Conservation (phyloP, 2,797 vertebrate genomes). For the Masticophis lateralis region DNA sequence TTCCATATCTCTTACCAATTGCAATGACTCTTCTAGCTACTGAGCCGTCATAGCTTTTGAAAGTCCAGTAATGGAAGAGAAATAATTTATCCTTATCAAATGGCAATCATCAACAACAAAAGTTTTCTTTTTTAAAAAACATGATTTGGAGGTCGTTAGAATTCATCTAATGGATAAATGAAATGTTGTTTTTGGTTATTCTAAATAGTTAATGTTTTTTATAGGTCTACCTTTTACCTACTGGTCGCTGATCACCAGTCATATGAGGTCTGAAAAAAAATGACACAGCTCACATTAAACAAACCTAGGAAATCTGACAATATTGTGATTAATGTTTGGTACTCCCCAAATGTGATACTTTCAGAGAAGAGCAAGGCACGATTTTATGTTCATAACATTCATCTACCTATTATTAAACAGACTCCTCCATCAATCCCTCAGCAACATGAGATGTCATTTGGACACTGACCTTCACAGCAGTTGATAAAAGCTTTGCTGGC, state of each 20-base stretch:
- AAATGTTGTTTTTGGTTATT: constrained; percentile 9
- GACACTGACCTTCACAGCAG: constrained; percentile 19
- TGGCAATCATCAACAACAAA: background rate
- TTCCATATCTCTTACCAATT: background rate
- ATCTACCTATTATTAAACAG: constrained; percentile 8
- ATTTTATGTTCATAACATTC: constrained; percentile 19
- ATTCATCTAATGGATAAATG: background rate
- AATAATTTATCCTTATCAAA: background rate
- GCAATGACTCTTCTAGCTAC: background rate
- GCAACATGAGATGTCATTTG: constrained; percentile 3
- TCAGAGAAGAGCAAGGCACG: background rate
- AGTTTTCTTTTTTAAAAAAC: background rate
- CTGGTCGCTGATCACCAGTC: background rate
- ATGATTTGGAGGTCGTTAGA: background rate
- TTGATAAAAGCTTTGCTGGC: background rate
- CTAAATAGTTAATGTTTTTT: background rate
- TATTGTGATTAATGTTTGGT: background rate
- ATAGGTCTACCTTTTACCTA: background rate
- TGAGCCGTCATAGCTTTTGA: background rate
- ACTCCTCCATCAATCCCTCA: constrained; percentile 10
- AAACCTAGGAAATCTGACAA: constrained; percentile 11
- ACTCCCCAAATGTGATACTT: background rate
- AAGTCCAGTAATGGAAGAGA: background rate
- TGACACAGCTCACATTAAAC: constrained; percentile 5
- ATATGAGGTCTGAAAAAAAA: background rate